These are phyloP conservation scores for Himalopsyche japonica DNA, from an alignment of 2,888 invertebrate genomes.

Conservation along the genomic window DNA sequence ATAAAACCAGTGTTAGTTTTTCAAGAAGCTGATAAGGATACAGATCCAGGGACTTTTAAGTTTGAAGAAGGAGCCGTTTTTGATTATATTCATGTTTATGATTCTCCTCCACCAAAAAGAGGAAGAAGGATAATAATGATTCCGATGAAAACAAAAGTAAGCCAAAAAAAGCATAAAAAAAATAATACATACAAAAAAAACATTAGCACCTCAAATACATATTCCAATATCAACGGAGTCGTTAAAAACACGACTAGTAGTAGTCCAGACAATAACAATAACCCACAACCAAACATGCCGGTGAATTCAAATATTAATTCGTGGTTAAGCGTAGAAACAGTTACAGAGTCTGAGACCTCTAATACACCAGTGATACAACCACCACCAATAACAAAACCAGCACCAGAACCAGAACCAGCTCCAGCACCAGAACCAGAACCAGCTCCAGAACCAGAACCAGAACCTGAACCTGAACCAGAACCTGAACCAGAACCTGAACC, in stretches of 20 bases:
- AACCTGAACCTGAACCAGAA: not conserved
- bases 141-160: not conserved
- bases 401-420: no score
- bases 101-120: constrained; percentile 6
- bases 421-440: not conserved
- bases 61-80: constrained; percentile 31
- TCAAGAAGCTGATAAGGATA: not conserved
- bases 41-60: not conserved
- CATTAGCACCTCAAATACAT: not conserved
- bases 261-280: not conserved
- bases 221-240: not conserved
- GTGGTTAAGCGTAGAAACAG: not conserved
- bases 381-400: not conserved
- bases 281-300: not conserved
- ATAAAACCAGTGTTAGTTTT: not conserved
- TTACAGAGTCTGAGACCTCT: not conserved
- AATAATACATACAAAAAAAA: not conserved
- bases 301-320: not conserved
- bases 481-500: not conserved
- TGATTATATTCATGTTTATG: constrained; percentile 32
- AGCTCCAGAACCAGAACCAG: not conserved
- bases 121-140: not conserved
- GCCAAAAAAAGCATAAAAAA: not conserved
- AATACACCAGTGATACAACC: not conserved
- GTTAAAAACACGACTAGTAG: not conserved